phyloP scores from a whole-genome alignment of 2,797 vertebrate species.

The Myotis findleyi region DNA sequence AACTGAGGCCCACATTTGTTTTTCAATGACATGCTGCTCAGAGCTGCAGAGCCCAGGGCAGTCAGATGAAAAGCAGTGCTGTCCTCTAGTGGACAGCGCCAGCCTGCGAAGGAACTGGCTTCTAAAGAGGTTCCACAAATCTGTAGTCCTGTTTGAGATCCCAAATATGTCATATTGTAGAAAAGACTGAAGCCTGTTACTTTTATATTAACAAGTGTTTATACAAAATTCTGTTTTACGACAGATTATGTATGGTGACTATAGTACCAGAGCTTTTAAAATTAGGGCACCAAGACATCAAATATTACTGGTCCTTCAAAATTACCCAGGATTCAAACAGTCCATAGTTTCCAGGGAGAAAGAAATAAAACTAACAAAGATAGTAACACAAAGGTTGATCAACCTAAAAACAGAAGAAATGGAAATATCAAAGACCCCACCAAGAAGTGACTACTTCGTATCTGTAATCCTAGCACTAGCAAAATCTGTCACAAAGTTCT shows the following conservation, averaged over 20 bases:
- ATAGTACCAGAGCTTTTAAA: background rate
- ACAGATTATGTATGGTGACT: background rate
- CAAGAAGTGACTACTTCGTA: background rate
- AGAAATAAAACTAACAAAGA: constrained; percentile 42
- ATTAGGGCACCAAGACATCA: background rate
- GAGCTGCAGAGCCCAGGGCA: constrained; percentile 70
- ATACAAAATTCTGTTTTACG: constrained; percentile 10
- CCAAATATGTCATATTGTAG: constrained; percentile 48
- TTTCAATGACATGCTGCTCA: constrained; percentile 79
- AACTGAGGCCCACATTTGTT: constrained; percentile 77
- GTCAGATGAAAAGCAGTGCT: constrained; percentile 93
- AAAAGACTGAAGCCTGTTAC: constrained; percentile 43
- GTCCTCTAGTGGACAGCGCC: constrained; percentile 92
- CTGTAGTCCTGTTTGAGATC: background rate
- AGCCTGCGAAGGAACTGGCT: constrained; percentile 18
- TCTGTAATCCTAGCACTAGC: background rate
- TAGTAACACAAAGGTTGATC: background rate
- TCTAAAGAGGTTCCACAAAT: constrained; percentile 32
- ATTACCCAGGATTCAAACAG: constrained; percentile 36
- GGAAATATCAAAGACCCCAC: background rate
- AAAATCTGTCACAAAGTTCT: background rate
- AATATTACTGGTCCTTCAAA: constrained; percentile 28
- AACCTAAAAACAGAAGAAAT: constrained; percentile 14
- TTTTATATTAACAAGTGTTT: background rate
- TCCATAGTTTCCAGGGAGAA: background rate